Evolutionary conservation across 2,113 vertebrate species (phyloP), one percentile per base, ranked within the genome.

Genomic region (Thunnus thynnus): DNA sequence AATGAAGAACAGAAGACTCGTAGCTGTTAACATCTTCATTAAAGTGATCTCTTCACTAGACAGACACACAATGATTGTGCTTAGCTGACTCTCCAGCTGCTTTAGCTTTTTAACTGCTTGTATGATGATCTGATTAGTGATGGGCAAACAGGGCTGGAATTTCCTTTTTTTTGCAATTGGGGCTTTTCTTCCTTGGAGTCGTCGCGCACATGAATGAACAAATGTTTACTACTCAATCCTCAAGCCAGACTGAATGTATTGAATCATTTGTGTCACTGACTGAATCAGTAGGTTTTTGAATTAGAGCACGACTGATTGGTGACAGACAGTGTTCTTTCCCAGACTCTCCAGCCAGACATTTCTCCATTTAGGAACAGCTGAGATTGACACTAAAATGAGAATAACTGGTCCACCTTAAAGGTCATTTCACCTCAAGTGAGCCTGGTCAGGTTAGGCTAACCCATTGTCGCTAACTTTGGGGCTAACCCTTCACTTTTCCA

Each of bases 21-120:
- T 55, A 46, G 22, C 66, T 82, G 72, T 78, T 63, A 62, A 30
- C 55, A 51, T 56, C 46, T 46, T 55, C 20, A 74, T 76, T 79
- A 71, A 22, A 67, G 27, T 48, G 4, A 66, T 64, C 64, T 65
- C 14, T 30, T 65, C 14, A 13, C 65, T 9, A 32, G 57, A 68
- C 68, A 48, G 61, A 62, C 20, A 14, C n/a, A 22, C 25, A 83
- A 72, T 68, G 47, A 57, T 51, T 63, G 46, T 30, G 57, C 51
- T 80, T 22, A 48, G 71, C 65, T 48, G 9, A 41, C 51, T 80
- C 25, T 73, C 30, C 54, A 16, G 65, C 65, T 66, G 64, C 18
- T 72, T 75, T 52, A 63, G 55, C 61, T 56, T 81, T 62, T 72
- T 72, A 67, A 62, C 66, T 57, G 72, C 50, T 71, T 27, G 44